Base-by-base conservation (phyloP, 1,140 invertebrate species). In the Philopotamus ludificatus region DNA sequence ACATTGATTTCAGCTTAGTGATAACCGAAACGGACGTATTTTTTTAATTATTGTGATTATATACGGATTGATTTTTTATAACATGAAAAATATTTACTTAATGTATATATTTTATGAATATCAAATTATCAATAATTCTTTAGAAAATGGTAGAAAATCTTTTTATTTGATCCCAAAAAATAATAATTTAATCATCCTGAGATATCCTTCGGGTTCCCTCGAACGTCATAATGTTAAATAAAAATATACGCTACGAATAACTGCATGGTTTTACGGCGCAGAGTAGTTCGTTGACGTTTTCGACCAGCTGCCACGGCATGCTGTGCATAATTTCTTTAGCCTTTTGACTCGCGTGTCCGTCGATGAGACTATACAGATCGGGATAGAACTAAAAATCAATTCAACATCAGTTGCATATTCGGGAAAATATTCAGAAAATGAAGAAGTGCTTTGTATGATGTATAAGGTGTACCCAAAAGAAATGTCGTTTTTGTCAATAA, bases 341-440 rank as follows among this genome's bases (percentile, higher is more conserved):
- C 45, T 70, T 66, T 23, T 54, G 39, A 18, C 44, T 63, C 2
- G 51, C 62, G 34, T 57, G 47, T 0, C 49, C 66, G 21, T 61
- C 42, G 8, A 63, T 49, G 15, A 70, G 53, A 18, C 69, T 70
- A 49, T 68, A 70, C 3, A 70, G 45, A 41, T 70, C 69, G 3
- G 69, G 69, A 53, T 66, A 67, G 42, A 70, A 70, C 69, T 70
- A 53, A 28, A 67, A 67, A 44, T n/a, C n/a, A n/a, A n/a, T n/a
- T n/a, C n/a, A n/a, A n/a, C n/a, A n/a, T n/a, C n/a, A n/a, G n/a
- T n/a, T n/a, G n/a, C n/a, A n/a, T n/a, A n/a, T n/a, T n/a, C n/a
- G n/a, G n/a, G n/a, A n/a, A n/a, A n/a, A n/a, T n/a, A n/a, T n/a
- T n/a, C n/a, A n/a, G n/a, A n/a, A n/a, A n/a, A n/a, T n/a, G n/a